Evolutionary conservation across 2,888 invertebrate genomes (phyloP), one percentile per base, ranked within the genome.

Genomic region (Pyrochroa serraticornis): DNA sequence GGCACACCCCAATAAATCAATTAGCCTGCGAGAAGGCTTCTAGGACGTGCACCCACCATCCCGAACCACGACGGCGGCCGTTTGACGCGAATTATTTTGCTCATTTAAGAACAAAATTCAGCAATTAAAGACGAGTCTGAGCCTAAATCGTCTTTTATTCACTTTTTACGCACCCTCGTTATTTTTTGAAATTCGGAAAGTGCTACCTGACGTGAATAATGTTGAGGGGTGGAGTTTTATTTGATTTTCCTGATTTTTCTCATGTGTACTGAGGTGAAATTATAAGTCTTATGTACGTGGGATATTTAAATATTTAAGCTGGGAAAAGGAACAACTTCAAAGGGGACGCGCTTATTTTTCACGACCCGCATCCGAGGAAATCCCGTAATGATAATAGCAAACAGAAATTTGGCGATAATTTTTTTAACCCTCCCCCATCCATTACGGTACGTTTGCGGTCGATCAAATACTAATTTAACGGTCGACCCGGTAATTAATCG

Each of bases 221-320:
- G 46, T 51, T 47, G 41, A 14, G 46, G 41, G 50, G 33, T 42
- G 51, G 43, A 52, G 51, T 51, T 57, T 47, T 52, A 57, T 57
- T 57, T 57, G 57, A 57, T 57, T 57, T 22, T 36, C 47, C 42
- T 48, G 51, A 51, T 51, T 57, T 57, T 56, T 47, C 57, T 51
- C 51, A 44, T 51, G 57, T 57, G 57, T 57, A 57, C 51, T 51
- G 51, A 57, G 43, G 51, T 57, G 51, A 57, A 57, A 57, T 57
- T 57, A 57, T 56, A 56, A 56, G 49, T 56, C 56, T 56, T 48
- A 49, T 43, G 46, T 57, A 57, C 51, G 57, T 51, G 57, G 37
- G 22, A 36, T 37, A 57, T 52, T 57, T 57, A 57, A 57, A 57
- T 57, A 50, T 57, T 57, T 57, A 51, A 51, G 42, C 47, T 39